phyloP scores from a whole-genome alignment of 1,140 invertebrate genomes.

The Procambarus clarkii region DNA sequence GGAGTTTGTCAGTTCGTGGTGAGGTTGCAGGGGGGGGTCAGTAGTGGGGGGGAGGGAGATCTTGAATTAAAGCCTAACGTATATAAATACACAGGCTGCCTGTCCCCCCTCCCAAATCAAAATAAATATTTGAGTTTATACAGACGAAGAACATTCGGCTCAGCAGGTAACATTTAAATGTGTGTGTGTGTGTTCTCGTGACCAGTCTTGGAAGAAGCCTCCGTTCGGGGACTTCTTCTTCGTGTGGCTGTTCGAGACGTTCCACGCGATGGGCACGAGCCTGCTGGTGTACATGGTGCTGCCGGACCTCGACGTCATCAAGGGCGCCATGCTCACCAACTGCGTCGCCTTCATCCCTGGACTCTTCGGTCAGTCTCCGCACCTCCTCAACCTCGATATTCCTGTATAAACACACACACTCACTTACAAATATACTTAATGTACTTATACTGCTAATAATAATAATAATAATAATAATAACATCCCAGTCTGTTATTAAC shows the following conservation, averaged over 20 bases:
- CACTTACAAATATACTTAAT: no score
- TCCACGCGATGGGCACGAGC: conserved; percentile 90
- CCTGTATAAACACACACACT: not conserved
- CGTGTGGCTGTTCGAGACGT: conserved; percentile 88
- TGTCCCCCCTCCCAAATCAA: no score
- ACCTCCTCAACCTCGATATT: not conserved
- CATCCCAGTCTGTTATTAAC: not conserved
- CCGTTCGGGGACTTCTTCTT: conserved; percentile 81
- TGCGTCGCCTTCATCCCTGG: conserved; percentile 93
- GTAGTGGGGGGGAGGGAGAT: no score
- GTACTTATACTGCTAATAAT: no score
- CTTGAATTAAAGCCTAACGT: no score
- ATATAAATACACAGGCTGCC: no score
- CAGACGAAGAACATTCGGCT: no score
- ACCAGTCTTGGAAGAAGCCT: conserved; percentile 82
- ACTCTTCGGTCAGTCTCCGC: conserved; percentile 80
- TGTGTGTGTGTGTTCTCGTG: not conserved
- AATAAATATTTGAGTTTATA: no score
- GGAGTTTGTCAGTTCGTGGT: no score
- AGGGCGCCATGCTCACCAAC: conserved; percentile 95
- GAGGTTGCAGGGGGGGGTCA: no score
- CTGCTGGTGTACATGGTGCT: conserved; percentile 90
- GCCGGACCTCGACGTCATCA: conserved; percentile 92
- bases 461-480: not conserved
- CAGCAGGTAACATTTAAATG: no score